Evolutionary conservation across 2,888 invertebrate species (phyloP).

Genomic region (Serripes groenlandicus): DNA sequence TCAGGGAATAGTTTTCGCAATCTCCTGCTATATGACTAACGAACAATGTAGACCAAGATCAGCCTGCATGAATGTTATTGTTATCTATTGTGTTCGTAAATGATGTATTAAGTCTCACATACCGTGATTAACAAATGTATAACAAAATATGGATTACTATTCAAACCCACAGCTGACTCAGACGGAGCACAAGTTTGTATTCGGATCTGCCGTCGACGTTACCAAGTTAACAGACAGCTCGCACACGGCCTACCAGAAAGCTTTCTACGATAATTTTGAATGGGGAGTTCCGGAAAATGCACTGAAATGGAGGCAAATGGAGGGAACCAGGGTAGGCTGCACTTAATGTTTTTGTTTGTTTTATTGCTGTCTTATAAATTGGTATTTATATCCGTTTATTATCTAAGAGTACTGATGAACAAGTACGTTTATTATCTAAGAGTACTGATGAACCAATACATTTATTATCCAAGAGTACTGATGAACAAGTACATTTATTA

Average conservation of each 20-base stretch:
- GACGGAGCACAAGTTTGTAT: constrained; percentile 54
- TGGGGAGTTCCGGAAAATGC: constrained; percentile 49
- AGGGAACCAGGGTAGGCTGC: constrained; percentile 23
- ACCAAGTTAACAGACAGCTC: constrained; percentile 31
- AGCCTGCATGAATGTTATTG: no score
- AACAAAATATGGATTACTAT: no score
- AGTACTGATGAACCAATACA: no score
- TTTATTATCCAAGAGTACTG: no score
- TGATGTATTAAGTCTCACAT: background rate
- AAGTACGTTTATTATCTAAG: no score
- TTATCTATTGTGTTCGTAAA: background rate
- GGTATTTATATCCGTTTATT: no score
- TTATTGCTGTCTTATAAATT: background rate
- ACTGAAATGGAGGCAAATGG: constrained; percentile 50
- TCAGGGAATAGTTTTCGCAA: no score
- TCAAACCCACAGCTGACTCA: constrained; percentile 47
- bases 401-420: no score
- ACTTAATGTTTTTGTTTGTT: background rate
- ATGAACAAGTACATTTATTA: no score
- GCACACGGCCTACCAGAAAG: constrained; percentile 31
- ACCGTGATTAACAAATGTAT: no score
- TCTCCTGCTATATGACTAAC: no score
- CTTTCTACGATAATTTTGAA: constrained; percentile 51
- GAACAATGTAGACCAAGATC: no score
- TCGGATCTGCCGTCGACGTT: constrained; percentile 57